Base-by-base conservation (phyloP, 2,113 vertebrate species). In the Perognathus longimembris region DNA sequence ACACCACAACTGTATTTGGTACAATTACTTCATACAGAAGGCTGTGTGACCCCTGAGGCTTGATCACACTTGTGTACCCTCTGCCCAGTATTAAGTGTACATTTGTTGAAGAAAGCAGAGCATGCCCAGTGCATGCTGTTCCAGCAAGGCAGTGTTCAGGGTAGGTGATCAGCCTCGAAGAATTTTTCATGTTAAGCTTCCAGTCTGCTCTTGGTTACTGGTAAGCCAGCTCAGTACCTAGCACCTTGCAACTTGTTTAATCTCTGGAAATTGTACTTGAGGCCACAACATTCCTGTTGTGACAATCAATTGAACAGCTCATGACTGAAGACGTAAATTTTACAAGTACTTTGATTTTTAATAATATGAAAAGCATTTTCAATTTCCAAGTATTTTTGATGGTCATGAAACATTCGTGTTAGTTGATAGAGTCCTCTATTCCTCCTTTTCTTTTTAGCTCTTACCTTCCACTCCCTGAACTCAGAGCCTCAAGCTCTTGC, bases 261-360 rank as follows among this genome's bases (percentile, higher is more conserved):
- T 89, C 89, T 86, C 63, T 94, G 76, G 82, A 93, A 94, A 94
- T 92, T 89, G 63, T 45, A 57, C 76, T 96, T 89, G 26, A 95
- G 87, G 94, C 71, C 20, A 73, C 80, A 81, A 38, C 75, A 57
- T 88, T 54, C 70, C 63, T 40, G 77, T 89, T 84, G 93, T 91
- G 83, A 95, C 54, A 80, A 57, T 80, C 80, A 84, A 92, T 93
- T 90, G 88, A 95, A 82, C 71, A 89, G 73, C 36, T 76, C 67
- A 34, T 69, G 87, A 89, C 54, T 84, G 89, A 84, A 71, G 89
- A 73, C 83, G 87, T 78, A 93, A 94, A 79, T 92, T 84, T 59
- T 59, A 83, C 28, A 82, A 82, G 70, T 69, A 78, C 90, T 88
- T 80, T 94, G 79, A 61, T 91, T 90, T 61, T 20, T 12, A 28